Evolutionary conservation across 2,113 vertebrate species (phyloP).

Genomic region (Chloropsis cyanopogon): DNA sequence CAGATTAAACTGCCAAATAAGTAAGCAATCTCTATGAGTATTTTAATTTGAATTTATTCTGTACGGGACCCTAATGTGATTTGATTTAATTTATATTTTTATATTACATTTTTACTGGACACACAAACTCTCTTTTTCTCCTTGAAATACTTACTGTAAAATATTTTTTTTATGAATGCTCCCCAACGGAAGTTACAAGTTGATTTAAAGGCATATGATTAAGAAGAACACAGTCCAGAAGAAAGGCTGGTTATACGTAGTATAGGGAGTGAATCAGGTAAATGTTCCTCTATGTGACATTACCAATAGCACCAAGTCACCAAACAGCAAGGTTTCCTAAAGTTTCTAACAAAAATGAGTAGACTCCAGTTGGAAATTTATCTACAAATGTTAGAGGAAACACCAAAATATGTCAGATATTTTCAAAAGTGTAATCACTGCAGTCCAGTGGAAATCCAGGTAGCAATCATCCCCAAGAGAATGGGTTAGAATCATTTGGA

Average conservation of each 20-base stretch:
- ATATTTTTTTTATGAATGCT: background rate
- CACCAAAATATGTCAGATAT: background rate
- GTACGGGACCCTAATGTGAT: background rate
- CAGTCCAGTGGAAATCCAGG: background rate
- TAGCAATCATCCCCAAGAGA: background rate
- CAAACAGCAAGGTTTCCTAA: background rate
- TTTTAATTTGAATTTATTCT: constrained; percentile 43
- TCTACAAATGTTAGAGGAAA: background rate
- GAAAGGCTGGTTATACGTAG: background rate
- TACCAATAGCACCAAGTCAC: background rate
- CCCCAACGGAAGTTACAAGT: background rate
- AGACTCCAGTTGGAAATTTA: background rate
- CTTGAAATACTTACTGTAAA: background rate
- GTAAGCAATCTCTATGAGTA: constrained; percentile 3
- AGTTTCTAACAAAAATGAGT: background rate
- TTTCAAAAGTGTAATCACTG: background rate
- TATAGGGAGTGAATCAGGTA: background rate
- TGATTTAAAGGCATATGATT: constrained; percentile 15
- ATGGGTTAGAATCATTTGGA: background rate
- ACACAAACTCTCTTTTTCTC: background rate
- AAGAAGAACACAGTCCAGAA: background rate
- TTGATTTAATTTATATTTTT: background rate
- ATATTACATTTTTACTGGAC: background rate
- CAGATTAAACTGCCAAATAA: constrained; percentile 47
- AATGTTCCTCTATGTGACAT: background rate